Evolutionary conservation across 1,140 invertebrate genomes (phyloP), one percentile per base, ranked within the genome.

Genomic region (Lordiphosa collinella): DNA sequence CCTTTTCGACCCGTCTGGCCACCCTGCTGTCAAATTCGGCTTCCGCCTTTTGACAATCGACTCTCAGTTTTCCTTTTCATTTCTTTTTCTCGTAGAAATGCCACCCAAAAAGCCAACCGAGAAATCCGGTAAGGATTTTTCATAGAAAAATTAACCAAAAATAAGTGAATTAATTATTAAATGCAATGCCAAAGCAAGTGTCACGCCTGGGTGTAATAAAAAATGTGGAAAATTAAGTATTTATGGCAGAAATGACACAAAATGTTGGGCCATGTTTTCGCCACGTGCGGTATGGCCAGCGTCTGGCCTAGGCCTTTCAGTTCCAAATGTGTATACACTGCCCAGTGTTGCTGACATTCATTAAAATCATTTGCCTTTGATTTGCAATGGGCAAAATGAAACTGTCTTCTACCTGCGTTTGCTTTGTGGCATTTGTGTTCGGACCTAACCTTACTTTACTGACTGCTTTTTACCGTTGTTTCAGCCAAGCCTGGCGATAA

Each of bases 21-120:
- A 53, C 53, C 5, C 38, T 40, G 7, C 56, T 76, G 75, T 80
- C 75, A 80, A 68, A 64, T 11, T 44, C 1, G 29, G 64, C 67
- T 84, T 88, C 86, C 86, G 86, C 80, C 66, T 48, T 71, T 85
- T 88, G 86, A 76, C 86, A 86, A 80, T 53, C 67, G 75, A 54
- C 75, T 60, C 50, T 71, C 41, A 63, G 54, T 80, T 71, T 85
- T 88, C 69, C 86, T 89, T 89, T 89, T 78, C 75, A 79, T 86
- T 87, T 78, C 80, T 84, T 78, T 86, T 90, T 90, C 90, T 90
- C 87, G 86, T 69, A 86, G 92, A 92, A 90, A 93, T 93, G 92
- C 92, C 92, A 89, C 92, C 92, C 64, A 88, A 90, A 55, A 93
- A 93, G 90, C 90, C 92, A 80, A 90, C 91, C 76, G 92, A 93